A percentile compares a stretch with the other conserved stretches of the same genome.
Conservation (phyloP, 2,888 invertebrate genomes). For the Podabrus alpinus region DNA sequence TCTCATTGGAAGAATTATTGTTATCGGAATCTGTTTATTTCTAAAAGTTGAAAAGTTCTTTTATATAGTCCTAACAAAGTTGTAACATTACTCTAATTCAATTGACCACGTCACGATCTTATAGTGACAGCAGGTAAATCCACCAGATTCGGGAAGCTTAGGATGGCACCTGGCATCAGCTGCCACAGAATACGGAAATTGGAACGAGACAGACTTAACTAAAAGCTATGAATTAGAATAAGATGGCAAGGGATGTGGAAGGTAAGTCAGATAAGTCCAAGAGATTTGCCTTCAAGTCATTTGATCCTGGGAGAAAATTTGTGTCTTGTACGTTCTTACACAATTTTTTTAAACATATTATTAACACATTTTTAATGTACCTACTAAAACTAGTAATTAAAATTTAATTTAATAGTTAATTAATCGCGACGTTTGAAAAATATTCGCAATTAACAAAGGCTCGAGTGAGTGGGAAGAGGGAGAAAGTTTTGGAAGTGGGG, state of each 20-base stretch:
- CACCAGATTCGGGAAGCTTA: slow-evolving; percentile 50
- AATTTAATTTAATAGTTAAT: not conserved
- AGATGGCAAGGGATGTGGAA: slow-evolving; percentile 43
- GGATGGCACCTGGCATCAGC: slow-evolving; percentile 50
- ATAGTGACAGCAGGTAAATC: slow-evolving; percentile 52
- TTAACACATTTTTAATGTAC: not conserved
- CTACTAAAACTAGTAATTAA: not conserved
- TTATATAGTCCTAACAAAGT: slow-evolving; percentile 39
- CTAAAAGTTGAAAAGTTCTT: slow-evolving; percentile 34
- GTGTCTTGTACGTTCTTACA: slow-evolving; percentile 39
- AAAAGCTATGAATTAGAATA: slow-evolving; percentile 37
- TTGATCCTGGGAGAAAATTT: slow-evolving; percentile 55
- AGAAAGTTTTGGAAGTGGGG: not conserved
- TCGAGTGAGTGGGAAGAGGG: not conserved
- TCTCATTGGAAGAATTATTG: slow-evolving; percentile 39
- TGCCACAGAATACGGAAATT: slow-evolving; percentile 42
- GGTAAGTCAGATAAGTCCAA: slow-evolving; percentile 51
- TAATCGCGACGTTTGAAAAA: not conserved
- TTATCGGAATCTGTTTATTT: slow-evolving; percentile 37
- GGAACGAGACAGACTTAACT: slow-evolving; percentile 36
- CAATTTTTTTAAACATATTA: slow-evolving; percentile 14
- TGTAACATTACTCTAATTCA: slow-evolving; percentile 42
- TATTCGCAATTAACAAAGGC: not conserved
- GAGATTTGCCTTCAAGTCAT: slow-evolving; percentile 53
- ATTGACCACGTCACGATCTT: slow-evolving; percentile 48